Base-by-base conservation (phyloP, 2,888 invertebrate genomes). In the Apodemia duryi region DNA sequence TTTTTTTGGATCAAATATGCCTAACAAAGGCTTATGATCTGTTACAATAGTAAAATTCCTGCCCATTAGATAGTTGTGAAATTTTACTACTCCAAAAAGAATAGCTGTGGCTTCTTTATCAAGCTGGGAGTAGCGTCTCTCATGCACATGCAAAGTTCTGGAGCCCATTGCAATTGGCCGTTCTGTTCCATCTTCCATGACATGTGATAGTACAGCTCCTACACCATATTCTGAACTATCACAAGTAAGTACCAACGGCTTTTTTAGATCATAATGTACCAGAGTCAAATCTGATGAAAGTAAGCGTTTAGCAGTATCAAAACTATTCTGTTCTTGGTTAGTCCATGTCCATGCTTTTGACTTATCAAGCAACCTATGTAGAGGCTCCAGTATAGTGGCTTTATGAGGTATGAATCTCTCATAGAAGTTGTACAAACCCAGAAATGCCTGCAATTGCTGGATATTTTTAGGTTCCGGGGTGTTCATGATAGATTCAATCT, bases 91-190 rank as follows among this genome's bases (percentile, higher is more conserved):
- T 2, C 65, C 65, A 46, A 65, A 65, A 9, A 65, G 13, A 28
- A 71, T 72, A 9, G 69, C 68, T 35, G 65, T 43, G 13, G 70
- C 67, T 61, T 69, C 68, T 63, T 71, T 71, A 32, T 71, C 69
- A 4, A 70, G 61, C 61, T 70, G 68, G 1, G 65, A 63, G 61
- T 69, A 71, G 0, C 46, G 51, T 41, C 68, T 51, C 51, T 72
- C 69, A 29, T 67, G 69, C 41, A 63, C 21, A 9, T 68, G 65
- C n/a, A 71, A 29, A 2, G 69, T 72, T 32, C 68, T 63, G 1
- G 68, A 70, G 0, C 54, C 64, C 68, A 70, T 66, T 28, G 66
- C 65, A 2, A 70, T 51, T 11, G 68, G 69, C 29, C 61, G 54
- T 32, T 70, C 68, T 38, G 35, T 63, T 13, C n/a, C 57, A 32